phyloP scores from a whole-genome alignment of 2,888 invertebrate genomes.

The Trissoscelio sp. region DNA sequence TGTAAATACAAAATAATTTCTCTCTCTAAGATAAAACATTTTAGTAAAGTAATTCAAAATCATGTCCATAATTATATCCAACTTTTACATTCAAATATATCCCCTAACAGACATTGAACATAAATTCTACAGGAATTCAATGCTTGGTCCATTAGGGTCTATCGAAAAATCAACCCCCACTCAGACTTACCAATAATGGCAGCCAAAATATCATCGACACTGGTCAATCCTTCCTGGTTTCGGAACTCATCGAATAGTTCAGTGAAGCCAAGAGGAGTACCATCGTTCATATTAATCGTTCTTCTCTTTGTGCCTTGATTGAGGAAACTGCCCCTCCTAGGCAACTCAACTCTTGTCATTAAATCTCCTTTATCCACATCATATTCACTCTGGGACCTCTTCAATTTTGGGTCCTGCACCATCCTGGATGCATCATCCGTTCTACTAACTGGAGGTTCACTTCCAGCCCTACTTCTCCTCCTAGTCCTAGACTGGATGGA shows the following conservation, averaged over 20 bases:
- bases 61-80: no score
- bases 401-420: conserved; percentile 81
- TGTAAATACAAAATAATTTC: conserved; percentile 8
- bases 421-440: conserved; percentile 72
- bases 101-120: no score
- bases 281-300: conserved; percentile 86
- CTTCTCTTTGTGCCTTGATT: conserved; percentile 92
- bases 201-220: conserved; percentile 93
- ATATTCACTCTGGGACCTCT: conserved; percentile 83
- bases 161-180: background rate
- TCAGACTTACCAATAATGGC: conserved; percentile 87
- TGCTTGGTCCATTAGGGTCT: no score
- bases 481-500: conserved; percentile 33
- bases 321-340: conserved; percentile 93
- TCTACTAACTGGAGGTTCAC: conserved; percentile 79
- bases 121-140: no score
- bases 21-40: conserved; percentile 5
- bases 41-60: no score
- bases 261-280: conserved; percentile 93
- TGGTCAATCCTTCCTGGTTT: conserved; percentile 94
- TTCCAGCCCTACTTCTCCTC: conserved; percentile 79
- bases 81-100: no score
- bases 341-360: conserved; percentile 93
- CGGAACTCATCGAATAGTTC: conserved; percentile 94
- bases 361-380: conserved; percentile 90